Evolutionary conservation across 2,888 invertebrate species (phyloP), one percentile per base, ranked within the genome.

Genomic region (Pyrochroa serraticornis): DNA sequence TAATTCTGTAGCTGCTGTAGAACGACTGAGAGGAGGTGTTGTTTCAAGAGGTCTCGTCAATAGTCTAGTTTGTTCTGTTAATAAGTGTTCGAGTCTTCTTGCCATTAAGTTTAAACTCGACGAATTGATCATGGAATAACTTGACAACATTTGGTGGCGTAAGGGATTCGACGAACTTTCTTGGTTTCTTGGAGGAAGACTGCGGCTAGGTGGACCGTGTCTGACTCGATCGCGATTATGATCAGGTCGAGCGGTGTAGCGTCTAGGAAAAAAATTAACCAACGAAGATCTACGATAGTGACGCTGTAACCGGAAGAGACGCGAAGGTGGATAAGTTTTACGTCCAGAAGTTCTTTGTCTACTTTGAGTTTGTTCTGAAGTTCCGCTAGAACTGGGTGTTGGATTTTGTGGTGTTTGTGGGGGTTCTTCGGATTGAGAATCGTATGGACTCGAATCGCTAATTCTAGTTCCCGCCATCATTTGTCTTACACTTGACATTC

Each of bases 401-500:
- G 8, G 39, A 13, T 38, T 37, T 36, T 48, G 14, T 2, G 58
- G 33, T 33, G 30, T 37, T 32, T 14, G 44, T 10, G 32, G 13
- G 6, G n/a, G 42, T 47, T 68, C 68, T 46, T 71, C 71, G n/a
- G 54, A 63, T 1, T 71, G 71, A 2, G 75, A 74, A 51, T 77
- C 75, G 32, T 71, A 70, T 0, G 77, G 77, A 58, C 73, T 72
- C 1, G 74, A 71, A 65, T 79, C 79, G 45, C 79, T 79, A 39
- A 79, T 79, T 46, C 79, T 66, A 6, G 79, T 79, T 6, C 79
- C 79, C 2, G 79, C 79, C 79, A 79, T 79, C 79, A 79, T 79
- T 63, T 79, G 77, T 10, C 79, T 59, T 3, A 79, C 78, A 55
- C 77, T 78, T 2, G 76, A 74, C 56, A 78, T 69, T 1, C 76